These are phyloP conservation scores for Hyla sarda DNA, from an alignment of 2,113 vertebrate species.

Conservation along the genomic window DNA sequence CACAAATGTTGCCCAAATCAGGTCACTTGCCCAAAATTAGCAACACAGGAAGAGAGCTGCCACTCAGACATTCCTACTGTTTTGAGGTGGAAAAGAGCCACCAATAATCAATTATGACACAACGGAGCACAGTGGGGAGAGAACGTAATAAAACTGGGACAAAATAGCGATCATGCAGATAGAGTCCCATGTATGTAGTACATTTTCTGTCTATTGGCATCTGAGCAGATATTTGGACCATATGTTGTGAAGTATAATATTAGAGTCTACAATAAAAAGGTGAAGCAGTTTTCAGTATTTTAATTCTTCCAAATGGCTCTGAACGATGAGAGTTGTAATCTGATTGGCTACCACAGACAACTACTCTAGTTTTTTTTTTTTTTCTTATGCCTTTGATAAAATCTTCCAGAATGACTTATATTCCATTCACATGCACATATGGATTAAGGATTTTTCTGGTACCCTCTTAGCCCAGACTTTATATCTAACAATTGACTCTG, in stretches of 20 bases:
- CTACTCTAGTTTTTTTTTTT: no score
- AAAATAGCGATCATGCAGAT: background rate
- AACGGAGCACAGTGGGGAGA: background rate
- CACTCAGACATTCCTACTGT: background rate
- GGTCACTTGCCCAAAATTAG: conserved; percentile 2
- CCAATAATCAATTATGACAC: background rate
- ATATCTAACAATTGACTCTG: background rate
- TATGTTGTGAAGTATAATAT: no score
- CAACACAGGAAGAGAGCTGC: background rate
- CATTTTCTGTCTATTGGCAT: background rate
- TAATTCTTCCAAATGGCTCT: no score
- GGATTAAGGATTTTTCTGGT: no score
- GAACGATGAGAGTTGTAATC: no score
- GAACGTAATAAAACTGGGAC: background rate
- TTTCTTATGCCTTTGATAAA: no score
- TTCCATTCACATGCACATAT: no score
- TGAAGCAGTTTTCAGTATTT: no score
- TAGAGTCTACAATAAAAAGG: no score
- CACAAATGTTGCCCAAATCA: conserved; percentile 11
- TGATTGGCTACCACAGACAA: no score
- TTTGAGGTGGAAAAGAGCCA: background rate
- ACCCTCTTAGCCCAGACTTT: background rate
- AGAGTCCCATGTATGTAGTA: background rate
- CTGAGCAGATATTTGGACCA: background rate
- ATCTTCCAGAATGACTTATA: no score